Evolutionary conservation across 2,888 invertebrate genomes (phyloP), one percentile per base, ranked within the genome.

Genomic region (Polietes domitor): DNA sequence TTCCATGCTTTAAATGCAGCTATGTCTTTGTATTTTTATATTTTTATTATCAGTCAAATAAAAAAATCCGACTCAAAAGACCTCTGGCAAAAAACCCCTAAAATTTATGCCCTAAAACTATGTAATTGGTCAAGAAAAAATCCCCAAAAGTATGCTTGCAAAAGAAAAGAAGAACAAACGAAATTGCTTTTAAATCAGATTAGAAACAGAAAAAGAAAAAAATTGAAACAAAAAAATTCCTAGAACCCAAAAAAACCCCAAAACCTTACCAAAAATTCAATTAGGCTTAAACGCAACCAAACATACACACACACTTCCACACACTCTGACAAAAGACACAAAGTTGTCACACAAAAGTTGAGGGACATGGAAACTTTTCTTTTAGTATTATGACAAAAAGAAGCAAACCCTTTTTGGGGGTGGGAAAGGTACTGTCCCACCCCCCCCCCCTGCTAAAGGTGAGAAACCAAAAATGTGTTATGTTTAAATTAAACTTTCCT

Each of bases 161-260:
- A 47, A 50, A 28, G 50, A 47, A 50, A 28, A 70, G 26, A n/a
- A 43, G 4, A 28, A 26, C 41, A 41, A 41, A 10, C 5, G 53
- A 55, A 65, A 74, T 74, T 74, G 55, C 58, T 73, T 73, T 79
- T 79, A 74, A 74, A 74, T 79, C 68, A 15, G 63, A 78, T 78
- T 78, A 78, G 19, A 50, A 72, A 50, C 17, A 37, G 50, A 47
- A 43, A 61, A 26, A 61, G 21, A 21, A 65, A 43, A 47, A 53
- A n/a, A 50, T n/a, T 7, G 50, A 53, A 71, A 32, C 15, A 19
- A 53, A 26, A n/a, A 26, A 41, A 74, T 19, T 12, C 43, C 47
- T 1, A 32, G 32, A 41, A 53, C n/a, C 19, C 10, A 7, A 12
- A 43, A 70, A 58, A 61, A 53, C 12, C 19, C 10, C 17, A 12